Percentiles rank a stretch among this genome's conserved stretches.
Evolutionary conservation across 92 coral and sea anemone species (phyloP).

Genomic region (Plumapathes pennacea): DNA sequence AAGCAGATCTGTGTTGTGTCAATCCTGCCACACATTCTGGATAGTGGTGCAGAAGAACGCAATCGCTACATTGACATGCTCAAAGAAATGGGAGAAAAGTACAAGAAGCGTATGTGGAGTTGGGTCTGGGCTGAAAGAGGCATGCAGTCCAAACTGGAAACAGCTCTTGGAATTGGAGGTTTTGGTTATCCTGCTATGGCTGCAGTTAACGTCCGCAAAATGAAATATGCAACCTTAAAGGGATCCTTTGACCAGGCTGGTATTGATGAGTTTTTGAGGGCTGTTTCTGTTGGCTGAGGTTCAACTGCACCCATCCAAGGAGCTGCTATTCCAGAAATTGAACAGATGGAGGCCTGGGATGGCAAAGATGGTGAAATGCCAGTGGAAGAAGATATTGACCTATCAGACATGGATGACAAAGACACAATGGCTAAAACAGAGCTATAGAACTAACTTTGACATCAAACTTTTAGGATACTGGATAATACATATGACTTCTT

Average conservation of each 20-base stretch:
- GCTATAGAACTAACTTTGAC: no score
- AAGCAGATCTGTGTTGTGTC: conserved; percentile 90
- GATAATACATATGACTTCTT: no score
- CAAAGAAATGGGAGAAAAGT: conserved; percentile 90
- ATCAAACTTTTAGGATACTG: no score
- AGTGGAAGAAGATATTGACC: conserved; percentile 86
- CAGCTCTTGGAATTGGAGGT: conserved; percentile 89
- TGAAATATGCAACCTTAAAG: conserved; percentile 68
- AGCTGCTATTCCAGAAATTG: conserved; percentile 69
- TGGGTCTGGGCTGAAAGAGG: conserved; percentile 98
- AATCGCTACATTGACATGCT: conserved; percentile 70
- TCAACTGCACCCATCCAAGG: conserved; percentile 79
- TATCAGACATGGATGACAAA: conserved; percentile 83
- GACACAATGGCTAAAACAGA: conserved; percentile 54
- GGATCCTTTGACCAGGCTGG: conserved; percentile 92
- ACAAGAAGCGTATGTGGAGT: conserved; percentile 90
- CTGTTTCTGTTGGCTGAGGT: conserved; percentile 96
- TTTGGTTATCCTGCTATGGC: conserved; percentile 96
- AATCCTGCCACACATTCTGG: conserved; percentile 87
- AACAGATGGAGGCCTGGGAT: conserved; percentile 79
- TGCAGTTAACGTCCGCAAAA: conserved; percentile 87
- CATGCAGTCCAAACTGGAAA: conserved; percentile 85
- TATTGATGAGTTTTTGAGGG: conserved; percentile 90
- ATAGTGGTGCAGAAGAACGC: conserved; percentile 91
- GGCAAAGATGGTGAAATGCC: conserved; percentile 95